Conservation (phyloP, 2,113 vertebrate species). For the Upupa epops region DNA sequence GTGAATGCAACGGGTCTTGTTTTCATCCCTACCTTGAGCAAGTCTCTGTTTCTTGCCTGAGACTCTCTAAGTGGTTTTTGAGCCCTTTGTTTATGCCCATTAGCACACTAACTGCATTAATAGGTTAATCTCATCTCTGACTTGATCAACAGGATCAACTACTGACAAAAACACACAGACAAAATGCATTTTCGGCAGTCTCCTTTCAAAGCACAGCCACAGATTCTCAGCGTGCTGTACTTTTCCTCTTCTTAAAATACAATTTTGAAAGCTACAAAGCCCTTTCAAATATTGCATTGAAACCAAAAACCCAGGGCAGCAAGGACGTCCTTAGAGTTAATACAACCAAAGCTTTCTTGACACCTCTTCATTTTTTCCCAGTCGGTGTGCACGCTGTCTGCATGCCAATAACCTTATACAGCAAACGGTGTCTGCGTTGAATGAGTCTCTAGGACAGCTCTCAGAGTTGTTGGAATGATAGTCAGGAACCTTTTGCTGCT, state of each 20-base stretch:
- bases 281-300: not conserved
- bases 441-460: not conserved
- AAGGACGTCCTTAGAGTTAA: constrained; percentile 26
- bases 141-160: too few species aligned
- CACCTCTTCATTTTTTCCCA: constrained; percentile 9
- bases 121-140: too few species aligned
- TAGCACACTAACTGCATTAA: too few species aligned
- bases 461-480: not conserved
- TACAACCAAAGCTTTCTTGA: constrained; percentile 8
- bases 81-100: too few species aligned
- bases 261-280: not conserved
- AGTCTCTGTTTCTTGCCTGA: too few species aligned
- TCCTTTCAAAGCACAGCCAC: not conserved
- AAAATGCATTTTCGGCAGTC: not conserved
- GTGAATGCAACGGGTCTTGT: too few species aligned
- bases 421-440: not conserved
- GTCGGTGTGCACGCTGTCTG: not conserved
- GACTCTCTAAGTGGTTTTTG: too few species aligned
- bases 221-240: not conserved
- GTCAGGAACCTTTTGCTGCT: not conserved
- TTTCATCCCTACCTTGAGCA: too few species aligned
- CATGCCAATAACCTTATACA: not conserved
- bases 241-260: not conserved
- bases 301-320: not conserved
- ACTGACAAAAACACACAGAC: not conserved